Evolutionary conservation across 2,797 vertebrate species (phyloP).

Genomic region (Gouania willdenowi): DNA sequence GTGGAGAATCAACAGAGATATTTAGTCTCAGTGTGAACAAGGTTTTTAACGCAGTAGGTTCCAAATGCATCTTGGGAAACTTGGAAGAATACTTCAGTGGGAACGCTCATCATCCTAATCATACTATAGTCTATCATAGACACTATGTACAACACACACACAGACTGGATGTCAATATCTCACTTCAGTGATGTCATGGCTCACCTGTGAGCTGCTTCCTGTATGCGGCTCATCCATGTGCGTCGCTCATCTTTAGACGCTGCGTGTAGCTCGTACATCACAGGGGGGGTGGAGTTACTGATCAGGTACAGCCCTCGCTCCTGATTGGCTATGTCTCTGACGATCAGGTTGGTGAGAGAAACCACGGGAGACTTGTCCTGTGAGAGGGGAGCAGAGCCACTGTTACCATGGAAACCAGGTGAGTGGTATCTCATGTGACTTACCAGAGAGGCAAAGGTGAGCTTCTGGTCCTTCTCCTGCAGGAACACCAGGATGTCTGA

Average conservation of each 20-base stretch:
- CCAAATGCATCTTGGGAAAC: too few relatives aligned
- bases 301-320: constrained; percentile 93
- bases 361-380: constrained; percentile 89
- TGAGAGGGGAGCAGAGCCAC: background rate
- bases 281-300: constrained; percentile 79
- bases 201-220: constrained; percentile 79
- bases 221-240: constrained; percentile 87
- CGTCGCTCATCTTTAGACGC: constrained; percentile 83
- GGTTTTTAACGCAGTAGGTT: too few relatives aligned
- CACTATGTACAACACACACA: too few relatives aligned
- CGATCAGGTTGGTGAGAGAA: constrained; percentile 85
- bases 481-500: constrained; percentile 68
- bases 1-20: too few relatives aligned
- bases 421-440: constrained; percentile 46
- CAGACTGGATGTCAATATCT: too few relatives aligned
- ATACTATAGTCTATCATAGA: too few relatives aligned
- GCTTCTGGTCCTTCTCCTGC: constrained; percentile 89
- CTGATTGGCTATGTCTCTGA: constrained; percentile 93
- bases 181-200: background rate
- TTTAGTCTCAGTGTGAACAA: too few relatives aligned
- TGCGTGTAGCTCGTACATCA: constrained; percentile 91
- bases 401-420: background rate
- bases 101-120: too few relatives aligned
- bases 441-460: constrained; percentile 85
- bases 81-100: too few relatives aligned